Percentiles rank a stretch among this genome's conserved stretches.
phyloP scores from a whole-genome alignment of 2,888 invertebrate species.

The Caenorhabditis auriculariae region DNA sequence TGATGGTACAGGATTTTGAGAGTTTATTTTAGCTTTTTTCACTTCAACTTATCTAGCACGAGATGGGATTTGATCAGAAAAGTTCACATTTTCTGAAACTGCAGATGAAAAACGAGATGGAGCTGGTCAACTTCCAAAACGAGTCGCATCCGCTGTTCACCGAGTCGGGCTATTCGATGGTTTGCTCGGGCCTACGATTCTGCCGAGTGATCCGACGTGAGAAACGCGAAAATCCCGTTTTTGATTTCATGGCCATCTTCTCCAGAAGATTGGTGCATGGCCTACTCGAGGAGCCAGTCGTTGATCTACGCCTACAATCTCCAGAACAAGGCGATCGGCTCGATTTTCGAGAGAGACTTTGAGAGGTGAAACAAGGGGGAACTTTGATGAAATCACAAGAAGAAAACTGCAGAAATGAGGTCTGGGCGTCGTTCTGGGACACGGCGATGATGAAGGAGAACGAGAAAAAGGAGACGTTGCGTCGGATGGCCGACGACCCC shows the following conservation, averaged over 20 bases:
- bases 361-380: background rate
- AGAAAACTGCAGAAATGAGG: no score
- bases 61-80: no score
- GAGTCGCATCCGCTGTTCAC: slow-evolving; percentile 11
- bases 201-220: background rate
- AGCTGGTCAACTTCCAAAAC: slow-evolving; percentile 1
- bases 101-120: slow-evolving; percentile 7
- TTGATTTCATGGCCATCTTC: background rate
- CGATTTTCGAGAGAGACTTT: slow-evolving; percentile 19
- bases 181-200: slow-evolving; percentile 17
- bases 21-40: no score
- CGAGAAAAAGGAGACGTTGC: background rate
- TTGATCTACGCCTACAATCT: slow-evolving; percentile 13
- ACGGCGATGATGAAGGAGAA: slow-evolving; percentile 14
- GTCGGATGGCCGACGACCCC: no score
- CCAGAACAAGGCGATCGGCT: slow-evolving; percentile 3
- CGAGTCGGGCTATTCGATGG: slow-evolving; percentile 10
- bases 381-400: background rate
- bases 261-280: slow-evolving; percentile 26
- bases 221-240: background rate
- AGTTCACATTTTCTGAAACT: no score
- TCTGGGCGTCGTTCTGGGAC: slow-evolving; percentile 29
- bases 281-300: slow-evolving; percentile 22
- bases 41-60: no score
- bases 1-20: no score